Conservation (phyloP, 2,113 vertebrate genomes). For the Ictalurus furcatus region DNA sequence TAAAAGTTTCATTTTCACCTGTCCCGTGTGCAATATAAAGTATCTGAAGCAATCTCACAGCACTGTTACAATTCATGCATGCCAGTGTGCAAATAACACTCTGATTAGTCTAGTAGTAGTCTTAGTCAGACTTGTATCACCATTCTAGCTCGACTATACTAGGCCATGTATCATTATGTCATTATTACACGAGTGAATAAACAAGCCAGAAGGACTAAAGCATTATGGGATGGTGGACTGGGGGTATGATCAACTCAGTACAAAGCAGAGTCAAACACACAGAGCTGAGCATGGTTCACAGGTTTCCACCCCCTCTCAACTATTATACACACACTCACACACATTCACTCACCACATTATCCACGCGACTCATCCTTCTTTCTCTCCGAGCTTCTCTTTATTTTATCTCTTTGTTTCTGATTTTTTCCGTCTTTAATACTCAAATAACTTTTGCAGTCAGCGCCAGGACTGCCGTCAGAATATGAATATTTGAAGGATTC, state of each 20-base stretch:
- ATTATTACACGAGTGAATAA: not conserved
- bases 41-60: not conserved
- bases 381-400: not conserved
- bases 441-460: conserved; percentile 5
- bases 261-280: conserved; percentile 47
- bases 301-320: conserved; percentile 29
- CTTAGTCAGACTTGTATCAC: not conserved
- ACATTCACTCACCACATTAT: conserved; percentile 18
- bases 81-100: not conserved
- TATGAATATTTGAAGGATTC: not conserved
- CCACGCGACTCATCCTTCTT: conserved; percentile 11
- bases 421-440: not conserved
- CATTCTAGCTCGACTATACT: not conserved
- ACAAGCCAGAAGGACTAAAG: not conserved
- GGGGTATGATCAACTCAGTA: conserved; percentile 32
- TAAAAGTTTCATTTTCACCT: not conserved
- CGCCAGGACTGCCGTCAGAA: not conserved
- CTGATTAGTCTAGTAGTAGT: not conserved
- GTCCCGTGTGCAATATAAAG: not conserved
- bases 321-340: not conserved
- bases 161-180: conserved; percentile 31
- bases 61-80: not conserved
- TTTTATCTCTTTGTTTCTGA: conserved; percentile 18
- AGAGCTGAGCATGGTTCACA: conserved; percentile 35
- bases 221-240: conserved; percentile 10